Evolutionary conservation across 2,113 vertebrate species (phyloP).

Genomic region (Neolamprologus fasciatus): DNA sequence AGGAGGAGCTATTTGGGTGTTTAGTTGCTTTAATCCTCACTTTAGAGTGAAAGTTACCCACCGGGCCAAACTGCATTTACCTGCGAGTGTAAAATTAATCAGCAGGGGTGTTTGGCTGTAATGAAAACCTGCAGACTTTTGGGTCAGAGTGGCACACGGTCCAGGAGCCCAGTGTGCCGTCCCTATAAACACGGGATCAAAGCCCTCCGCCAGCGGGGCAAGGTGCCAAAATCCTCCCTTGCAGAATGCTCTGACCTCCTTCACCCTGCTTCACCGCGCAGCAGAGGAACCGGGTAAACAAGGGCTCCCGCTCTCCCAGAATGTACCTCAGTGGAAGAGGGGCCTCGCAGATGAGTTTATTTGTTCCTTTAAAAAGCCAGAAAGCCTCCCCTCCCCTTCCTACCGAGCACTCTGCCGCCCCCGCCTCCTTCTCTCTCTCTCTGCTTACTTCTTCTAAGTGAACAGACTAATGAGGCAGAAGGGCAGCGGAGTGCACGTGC

Average conservation of each 20-base stretch:
- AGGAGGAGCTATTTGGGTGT: neutral
- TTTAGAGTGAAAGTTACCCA: neutral
- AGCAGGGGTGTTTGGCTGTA: neutral
- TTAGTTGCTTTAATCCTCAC: neutral
- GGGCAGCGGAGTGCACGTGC: slow-evolving; percentile 49
- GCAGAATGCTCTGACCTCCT: slow-evolving; percentile 3
- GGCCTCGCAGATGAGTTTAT: slow-evolving; percentile 1
- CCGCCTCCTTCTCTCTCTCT: neutral
- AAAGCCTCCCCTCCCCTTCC: neutral
- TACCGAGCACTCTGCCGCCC: neutral
- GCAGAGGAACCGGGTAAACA: slow-evolving; percentile 25
- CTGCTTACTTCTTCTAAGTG: slow-evolving; percentile 47
- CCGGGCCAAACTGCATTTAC: neutral
- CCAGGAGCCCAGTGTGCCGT: neutral
- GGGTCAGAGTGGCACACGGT: neutral
- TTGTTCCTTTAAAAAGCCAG: slow-evolving; percentile 28
- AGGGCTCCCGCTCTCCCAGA: slow-evolving; percentile 12
- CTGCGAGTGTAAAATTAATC: neutral
- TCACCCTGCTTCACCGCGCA: neutral
- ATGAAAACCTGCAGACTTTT: neutral
- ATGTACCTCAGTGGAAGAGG: slow-evolving; percentile 11
- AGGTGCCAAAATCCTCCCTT: neutral
- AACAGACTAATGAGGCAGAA: slow-evolving; percentile 60
- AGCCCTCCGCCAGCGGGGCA: neutral
- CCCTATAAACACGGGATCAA: slow-evolving; percentile 2